A percentile compares a stretch with the other conserved stretches of the same genome.
These are phyloP conservation scores for Penaeus monodon DNA, from an alignment of 2,888 invertebrate genomes.

Conservation along the genomic window DNA sequence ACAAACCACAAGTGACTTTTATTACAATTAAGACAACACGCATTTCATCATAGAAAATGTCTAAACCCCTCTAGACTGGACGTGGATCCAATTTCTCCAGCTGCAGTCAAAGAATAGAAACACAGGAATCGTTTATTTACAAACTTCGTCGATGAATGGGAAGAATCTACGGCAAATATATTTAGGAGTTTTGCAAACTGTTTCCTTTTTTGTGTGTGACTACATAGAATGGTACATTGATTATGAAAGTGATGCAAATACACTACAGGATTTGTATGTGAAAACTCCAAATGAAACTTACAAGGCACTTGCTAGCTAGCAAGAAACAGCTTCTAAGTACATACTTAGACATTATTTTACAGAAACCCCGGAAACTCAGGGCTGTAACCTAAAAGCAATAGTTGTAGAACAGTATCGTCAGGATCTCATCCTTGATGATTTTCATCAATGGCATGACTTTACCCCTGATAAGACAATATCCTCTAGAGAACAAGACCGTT, in stretches of 20 bases:
- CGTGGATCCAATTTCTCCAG: no score
- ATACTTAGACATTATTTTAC: constrained; percentile 21
- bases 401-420: constrained; percentile 21
- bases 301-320: constrained; percentile 17
- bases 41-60: no score
- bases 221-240: constrained; percentile 1
- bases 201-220: constrained; percentile 5
- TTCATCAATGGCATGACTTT: constrained; percentile 2
- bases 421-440: constrained; percentile 23
- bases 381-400: constrained; percentile 20
- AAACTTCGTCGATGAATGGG: no score
- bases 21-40: no score
- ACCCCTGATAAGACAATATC: no score
- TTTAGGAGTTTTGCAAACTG: background rate
- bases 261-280: constrained; percentile 16
- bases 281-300: constrained; percentile 16
- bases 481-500: no score
- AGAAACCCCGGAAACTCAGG: constrained; percentile 6
- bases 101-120: no score
- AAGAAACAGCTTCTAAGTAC: constrained; percentile 1
- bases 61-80: no score
- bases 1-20: no score
- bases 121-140: no score
- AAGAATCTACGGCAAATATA: no score
- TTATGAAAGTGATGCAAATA: constrained; percentile 4